Evolutionary conservation across 2,797 vertebrate species (phyloP), one percentile per base, ranked within the genome.

Genomic region (Parauchenoglanis punctatus): DNA sequence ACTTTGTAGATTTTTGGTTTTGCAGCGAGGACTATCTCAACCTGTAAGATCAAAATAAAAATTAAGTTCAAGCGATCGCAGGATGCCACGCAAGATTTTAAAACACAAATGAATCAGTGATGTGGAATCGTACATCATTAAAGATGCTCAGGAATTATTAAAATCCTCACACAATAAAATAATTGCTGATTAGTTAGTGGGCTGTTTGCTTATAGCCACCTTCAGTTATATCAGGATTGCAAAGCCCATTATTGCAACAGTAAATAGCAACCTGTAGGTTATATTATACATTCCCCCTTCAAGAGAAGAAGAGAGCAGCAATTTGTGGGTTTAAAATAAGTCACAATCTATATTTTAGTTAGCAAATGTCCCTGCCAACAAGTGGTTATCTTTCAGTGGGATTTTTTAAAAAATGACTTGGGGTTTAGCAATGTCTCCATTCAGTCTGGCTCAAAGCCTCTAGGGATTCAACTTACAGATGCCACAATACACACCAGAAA

Each of bases 381-480:
- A 44, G 68, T 12, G 68, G 52, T 63, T 80, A 40, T 35, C 78
- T 72, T 81, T 78, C 76, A n/a, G 72, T 72, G 68, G 81, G 63
- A 56, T 78, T 46, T 49, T 49, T 49, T 49, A 7, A 59, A 73
- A 70, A 67, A 25, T 1, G 4, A 25, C 20, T 67, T 67, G 78
- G 56, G 59, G 59, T 46, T 82, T 46, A 35, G 52, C 61, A 70
- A 23, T 58, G 87, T 56, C 54, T 86, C 81, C 63, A 86, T 18
- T 23, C 81, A 80, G 73, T 80, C 75, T 88, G 81, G 65, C 54
- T 84, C 17, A 81, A 10, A 78, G 63, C 49, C 77, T 75, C 10
- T 44, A 18, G 49, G 18, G 31, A 73, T 56, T 58, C 68, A 61
- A 59, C 84, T 56, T 76, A 70, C 56, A 83, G 25, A 35, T 81